Conservation (phyloP, 2,888 invertebrate genomes). For the Eristalinus sepulchralis region DNA sequence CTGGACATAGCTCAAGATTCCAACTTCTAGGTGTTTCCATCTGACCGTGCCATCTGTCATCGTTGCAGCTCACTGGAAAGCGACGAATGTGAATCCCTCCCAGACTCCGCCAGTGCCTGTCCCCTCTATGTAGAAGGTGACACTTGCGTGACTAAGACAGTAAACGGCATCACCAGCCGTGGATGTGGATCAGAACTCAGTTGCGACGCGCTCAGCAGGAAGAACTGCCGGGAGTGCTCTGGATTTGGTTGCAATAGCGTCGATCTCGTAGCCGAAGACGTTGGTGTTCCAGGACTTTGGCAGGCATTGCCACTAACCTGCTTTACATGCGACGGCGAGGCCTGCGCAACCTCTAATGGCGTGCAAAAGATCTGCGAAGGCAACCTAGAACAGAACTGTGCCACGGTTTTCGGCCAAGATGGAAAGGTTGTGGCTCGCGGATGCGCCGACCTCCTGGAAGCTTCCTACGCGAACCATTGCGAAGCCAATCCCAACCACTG, state of each 20-base stretch:
- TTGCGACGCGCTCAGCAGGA: conserved; percentile 58
- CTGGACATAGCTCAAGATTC: background rate
- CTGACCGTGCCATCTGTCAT: conserved; percentile 68
- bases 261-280: conserved; percentile 36
- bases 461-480: conserved; percentile 61
- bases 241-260: conserved; percentile 66
- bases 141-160: conserved; percentile 71
- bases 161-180: conserved; percentile 69
- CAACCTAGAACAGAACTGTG: conserved; percentile 72
- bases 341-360: conserved; percentile 51
- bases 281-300: conserved; percentile 72
- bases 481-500: conserved; percentile 68
- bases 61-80: conserved; percentile 72
- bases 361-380: conserved; percentile 41
- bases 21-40: conserved; percentile 62
- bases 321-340: conserved; percentile 68
- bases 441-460: conserved; percentile 71
- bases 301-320: conserved; percentile 73
- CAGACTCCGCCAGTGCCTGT: conserved; percentile 54
- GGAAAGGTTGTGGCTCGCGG: conserved; percentile 71
- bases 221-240: conserved; percentile 69
- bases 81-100: conserved; percentile 64
- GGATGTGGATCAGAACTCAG: conserved; percentile 72
- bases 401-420: conserved; percentile 59
- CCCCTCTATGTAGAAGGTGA: conserved; percentile 67